Evolutionary conservation across 2,113 vertebrate genomes (phyloP).

Genomic region (Scortum barcoo): DNA sequence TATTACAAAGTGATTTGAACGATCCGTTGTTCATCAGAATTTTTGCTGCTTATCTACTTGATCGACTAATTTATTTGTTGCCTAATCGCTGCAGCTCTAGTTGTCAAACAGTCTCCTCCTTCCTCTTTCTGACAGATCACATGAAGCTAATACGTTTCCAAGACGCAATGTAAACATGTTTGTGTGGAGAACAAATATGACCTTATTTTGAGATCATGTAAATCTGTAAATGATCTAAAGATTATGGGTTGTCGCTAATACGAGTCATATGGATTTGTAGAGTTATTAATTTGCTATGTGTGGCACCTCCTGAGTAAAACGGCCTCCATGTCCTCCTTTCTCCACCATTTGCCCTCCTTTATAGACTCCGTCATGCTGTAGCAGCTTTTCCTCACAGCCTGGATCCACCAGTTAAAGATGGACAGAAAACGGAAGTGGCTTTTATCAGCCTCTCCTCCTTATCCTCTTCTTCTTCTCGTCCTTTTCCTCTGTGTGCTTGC

Average conservation of each 20-base stretch:
- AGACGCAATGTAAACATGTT: not conserved
- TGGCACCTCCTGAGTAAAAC: conserved; percentile 12
- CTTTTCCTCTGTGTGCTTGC: conserved; percentile 32
- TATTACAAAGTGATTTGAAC: not conserved
- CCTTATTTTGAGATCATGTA: not conserved
- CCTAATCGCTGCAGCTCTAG: not conserved
- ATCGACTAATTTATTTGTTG: no score
- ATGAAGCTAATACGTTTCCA: not conserved
- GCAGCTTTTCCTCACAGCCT: conserved; percentile 45
- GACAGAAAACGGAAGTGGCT: conserved; percentile 54
- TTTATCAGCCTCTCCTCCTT: conserved; percentile 64
- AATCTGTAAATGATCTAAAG: conserved; percentile 4
- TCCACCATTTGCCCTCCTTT: conserved; percentile 14
- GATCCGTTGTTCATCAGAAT: not conserved
- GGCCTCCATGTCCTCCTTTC: conserved; percentile 7
- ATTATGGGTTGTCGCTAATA: not conserved
- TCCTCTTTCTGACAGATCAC: not conserved
- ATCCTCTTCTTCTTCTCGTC: conserved; percentile 5
- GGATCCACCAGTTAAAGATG: conserved; percentile 50
- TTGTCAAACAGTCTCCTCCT: not conserved
- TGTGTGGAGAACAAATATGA: not conserved
- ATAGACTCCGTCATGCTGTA: conserved; percentile 39
- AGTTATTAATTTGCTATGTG: conserved; percentile 23
- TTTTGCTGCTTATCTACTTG: not conserved
- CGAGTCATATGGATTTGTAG: not conserved